Evolutionary conservation across 2,888 invertebrate species (phyloP).

Genomic region (Gibbula magus): DNA sequence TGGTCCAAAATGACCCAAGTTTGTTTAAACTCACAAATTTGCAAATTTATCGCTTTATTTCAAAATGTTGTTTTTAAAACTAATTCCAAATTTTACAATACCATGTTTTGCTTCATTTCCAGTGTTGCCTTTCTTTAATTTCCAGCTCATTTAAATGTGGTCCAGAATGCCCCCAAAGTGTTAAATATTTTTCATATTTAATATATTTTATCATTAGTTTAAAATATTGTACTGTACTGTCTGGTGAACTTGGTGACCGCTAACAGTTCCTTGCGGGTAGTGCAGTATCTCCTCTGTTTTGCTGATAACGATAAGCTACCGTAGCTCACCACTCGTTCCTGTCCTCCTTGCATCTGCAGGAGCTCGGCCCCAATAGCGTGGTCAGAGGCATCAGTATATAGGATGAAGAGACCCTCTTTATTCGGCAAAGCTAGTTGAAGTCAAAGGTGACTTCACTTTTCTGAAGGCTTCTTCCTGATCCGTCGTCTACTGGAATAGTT

Average conservation of each 20-base stretch:
- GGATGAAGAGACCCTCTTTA: neutral
- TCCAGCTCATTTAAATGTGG: no score
- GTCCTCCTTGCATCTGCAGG: neutral
- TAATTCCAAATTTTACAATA: no score
- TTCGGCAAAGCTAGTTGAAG: neutral
- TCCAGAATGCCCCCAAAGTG: no score
- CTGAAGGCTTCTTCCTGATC: neutral
- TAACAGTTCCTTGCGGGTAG: conserved; percentile 26
- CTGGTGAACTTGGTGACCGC: conserved; percentile 19
- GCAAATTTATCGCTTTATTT: no score
- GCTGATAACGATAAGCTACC: neutral
- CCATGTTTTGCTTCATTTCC: no score
- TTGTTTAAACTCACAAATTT: no score
- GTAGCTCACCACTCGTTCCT: conserved; percentile 13
- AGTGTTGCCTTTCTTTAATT: no score
- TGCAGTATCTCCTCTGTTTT: neutral
- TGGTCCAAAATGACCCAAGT: no score
- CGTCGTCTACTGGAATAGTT: neutral
- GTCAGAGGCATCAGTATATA: conserved; percentile 12
- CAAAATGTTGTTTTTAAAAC: no score
- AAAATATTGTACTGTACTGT: no score
- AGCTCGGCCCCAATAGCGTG: conserved; percentile 6
- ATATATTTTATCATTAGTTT: no score
- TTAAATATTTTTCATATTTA: no score
- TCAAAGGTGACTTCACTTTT: neutral